These are phyloP conservation scores for Helostoma temminkii DNA, from an alignment of 2,797 vertebrate species.

Conservation along the genomic window DNA sequence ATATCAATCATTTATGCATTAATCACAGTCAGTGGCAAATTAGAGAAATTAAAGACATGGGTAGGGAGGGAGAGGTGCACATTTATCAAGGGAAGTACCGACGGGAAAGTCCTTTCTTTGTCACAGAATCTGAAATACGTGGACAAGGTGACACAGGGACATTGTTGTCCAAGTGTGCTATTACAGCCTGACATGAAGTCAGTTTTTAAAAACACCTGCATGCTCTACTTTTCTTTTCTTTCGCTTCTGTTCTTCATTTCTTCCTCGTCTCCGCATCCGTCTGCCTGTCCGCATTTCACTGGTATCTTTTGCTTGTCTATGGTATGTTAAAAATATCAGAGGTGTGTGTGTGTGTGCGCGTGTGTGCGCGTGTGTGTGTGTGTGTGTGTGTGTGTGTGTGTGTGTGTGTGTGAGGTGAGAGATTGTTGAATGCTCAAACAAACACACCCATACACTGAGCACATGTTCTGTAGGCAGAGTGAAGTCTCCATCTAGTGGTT, in stretches of 20 bases:
- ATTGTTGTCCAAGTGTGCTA: background rate
- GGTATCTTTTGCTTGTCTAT: background rate
- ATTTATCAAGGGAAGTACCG: conserved; percentile 5
- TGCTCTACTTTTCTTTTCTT: background rate
- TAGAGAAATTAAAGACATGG: conserved; percentile 19
- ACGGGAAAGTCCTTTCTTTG: background rate
- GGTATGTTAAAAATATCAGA: background rate
- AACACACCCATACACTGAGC: too few relatives aligned
- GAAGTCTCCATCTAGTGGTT: too few relatives aligned
- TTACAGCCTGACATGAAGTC: background rate
- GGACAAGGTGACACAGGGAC: background rate
- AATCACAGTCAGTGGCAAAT: conserved; percentile 39
- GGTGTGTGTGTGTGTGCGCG: background rate
- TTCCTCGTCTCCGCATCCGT: background rate
- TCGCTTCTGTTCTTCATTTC: background rate
- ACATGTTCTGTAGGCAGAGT: too few relatives aligned
- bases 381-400: background rate
- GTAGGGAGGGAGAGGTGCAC: background rate
- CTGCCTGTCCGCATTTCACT: background rate
- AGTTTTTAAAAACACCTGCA: too few relatives aligned
- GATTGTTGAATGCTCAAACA: too few relatives aligned
- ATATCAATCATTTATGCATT: conserved; percentile 46
- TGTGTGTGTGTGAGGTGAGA: too few relatives aligned
- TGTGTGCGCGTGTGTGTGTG: background rate
- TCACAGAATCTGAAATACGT: background rate